Evolutionary conservation across 2,888 invertebrate species (phyloP).

Genomic region (Meghimatium bilineatum): DNA sequence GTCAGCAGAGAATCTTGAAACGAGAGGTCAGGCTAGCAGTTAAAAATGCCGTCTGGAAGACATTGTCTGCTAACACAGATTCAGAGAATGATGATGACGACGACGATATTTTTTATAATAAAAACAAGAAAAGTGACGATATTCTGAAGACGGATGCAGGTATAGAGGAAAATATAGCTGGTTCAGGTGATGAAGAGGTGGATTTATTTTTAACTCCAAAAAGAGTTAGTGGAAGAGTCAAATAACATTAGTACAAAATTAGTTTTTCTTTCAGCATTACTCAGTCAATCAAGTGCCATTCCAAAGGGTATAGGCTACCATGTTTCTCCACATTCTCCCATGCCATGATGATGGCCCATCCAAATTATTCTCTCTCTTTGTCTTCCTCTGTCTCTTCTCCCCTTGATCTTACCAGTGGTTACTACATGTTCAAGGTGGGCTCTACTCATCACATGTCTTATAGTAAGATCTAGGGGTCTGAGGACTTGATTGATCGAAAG

Average conservation of each 20-base stretch:
- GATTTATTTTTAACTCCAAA: constrained; percentile 40
- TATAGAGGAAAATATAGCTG: background rate
- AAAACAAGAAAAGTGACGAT: background rate
- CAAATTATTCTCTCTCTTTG: too few relatives aligned
- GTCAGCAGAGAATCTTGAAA: background rate
- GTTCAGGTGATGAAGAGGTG: constrained; percentile 37
- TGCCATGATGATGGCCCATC: too few relatives aligned
- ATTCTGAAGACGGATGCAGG: background rate
- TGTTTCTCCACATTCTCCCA: too few relatives aligned
- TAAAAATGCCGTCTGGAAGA: constrained; percentile 1
- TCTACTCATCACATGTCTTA: too few relatives aligned
- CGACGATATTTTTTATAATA: background rate
- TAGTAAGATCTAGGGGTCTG: too few relatives aligned
- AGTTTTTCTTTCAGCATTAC: background rate
- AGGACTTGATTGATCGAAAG: too few relatives aligned
- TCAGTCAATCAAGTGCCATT: background rate
- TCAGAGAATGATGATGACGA: constrained; percentile 24
- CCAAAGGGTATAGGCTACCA: too few relatives aligned
- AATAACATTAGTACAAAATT: background rate
- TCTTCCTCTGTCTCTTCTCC: too few relatives aligned
- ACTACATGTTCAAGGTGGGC: too few relatives aligned
- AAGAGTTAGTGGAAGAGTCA: background rate
- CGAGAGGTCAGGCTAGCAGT: constrained; percentile 9
- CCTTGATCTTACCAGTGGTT: too few relatives aligned
- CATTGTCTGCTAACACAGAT: background rate